Base-by-base conservation (phyloP, 2,797 vertebrate species). In the Parauchenoglanis punctatus region DNA sequence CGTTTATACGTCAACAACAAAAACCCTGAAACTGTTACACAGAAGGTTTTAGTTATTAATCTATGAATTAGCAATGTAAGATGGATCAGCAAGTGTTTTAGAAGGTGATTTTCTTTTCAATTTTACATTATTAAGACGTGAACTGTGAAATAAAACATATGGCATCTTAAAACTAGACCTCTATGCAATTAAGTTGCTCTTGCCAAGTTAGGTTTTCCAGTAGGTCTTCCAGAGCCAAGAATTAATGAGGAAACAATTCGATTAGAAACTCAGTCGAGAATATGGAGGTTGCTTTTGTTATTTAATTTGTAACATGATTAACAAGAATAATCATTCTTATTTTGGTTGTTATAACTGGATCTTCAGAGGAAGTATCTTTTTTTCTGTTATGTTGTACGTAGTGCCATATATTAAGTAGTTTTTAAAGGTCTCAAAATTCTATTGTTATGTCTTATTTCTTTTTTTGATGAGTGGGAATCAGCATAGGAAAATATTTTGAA, bases 221-320 rank as follows among this genome's bases (percentile, higher is more conserved):
- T 87, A 87, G 68, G 88, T 91, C 89, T 91, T 91, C 91, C 91
- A 89, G 59, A 85, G 88, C 81, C 73, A 56, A 54, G 75, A 40
- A 72, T 77, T 70, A 54, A 85, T 0, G 2, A 78, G 81, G 61
- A 84, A 78, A 86, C 28, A 31, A 78, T 72, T 77, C 54, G 44
- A 78, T 68, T 61, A 49, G 40, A 84, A 80, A 40, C 81, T 81
- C 75, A 82, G 85, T 65, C 4, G 15, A 73, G 75, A 86, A 82
- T 18, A 88, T 70, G 56, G 46, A 84, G 58, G 25, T 61, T 52
- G 23, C 35, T 52, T 81, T 86, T 18, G 6, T 54, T 78, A 72
- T 84, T 65, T 81, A 35, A 84, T 59, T 49, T 73, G 67, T 86
- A 88, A 80, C 65, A 54, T 40, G 25, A 86, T 83, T 87, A 91